A percentile compares a stretch with the other conserved stretches of the same genome.
phyloP scores from a whole-genome alignment of 2,113 vertebrate species.

The Sorex araneus region DNA sequence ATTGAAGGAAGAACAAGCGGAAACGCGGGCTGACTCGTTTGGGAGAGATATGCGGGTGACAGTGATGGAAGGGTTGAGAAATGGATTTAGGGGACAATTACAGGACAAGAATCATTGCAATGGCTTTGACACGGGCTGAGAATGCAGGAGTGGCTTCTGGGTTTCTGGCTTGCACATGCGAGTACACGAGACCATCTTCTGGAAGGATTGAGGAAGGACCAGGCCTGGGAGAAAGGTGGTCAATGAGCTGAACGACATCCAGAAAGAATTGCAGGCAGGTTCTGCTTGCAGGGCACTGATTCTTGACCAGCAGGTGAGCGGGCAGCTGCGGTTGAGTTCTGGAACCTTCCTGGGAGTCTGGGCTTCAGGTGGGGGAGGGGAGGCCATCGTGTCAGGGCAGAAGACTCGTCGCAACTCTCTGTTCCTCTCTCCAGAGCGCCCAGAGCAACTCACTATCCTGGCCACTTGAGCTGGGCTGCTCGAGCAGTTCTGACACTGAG shows the following conservation, averaged over 20 bases:
- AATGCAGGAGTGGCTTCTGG: neutral
- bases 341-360: neutral
- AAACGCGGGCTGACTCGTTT: neutral
- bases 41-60: neutral
- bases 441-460: neutral
- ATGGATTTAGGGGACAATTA: neutral
- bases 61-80: neutral
- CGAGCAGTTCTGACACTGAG: constrained; percentile 6
- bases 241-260: neutral
- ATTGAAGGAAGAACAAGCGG: neutral
- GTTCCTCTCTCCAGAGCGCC: neutral
- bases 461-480: constrained; percentile 16
- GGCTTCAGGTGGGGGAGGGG: neutral
- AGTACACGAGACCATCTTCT: neutral
- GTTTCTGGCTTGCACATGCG: neutral
- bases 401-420: neutral
- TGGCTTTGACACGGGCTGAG: neutral
- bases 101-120: no score
- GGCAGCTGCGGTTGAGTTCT: neutral
- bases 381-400: neutral
- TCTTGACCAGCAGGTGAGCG: neutral
- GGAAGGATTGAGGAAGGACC: neutral
- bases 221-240: neutral
- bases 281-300: neutral
- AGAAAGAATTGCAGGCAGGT: neutral